Conservation (phyloP, 1,140 invertebrate genomes). For the Drosophila pseudoobscura region DNA sequence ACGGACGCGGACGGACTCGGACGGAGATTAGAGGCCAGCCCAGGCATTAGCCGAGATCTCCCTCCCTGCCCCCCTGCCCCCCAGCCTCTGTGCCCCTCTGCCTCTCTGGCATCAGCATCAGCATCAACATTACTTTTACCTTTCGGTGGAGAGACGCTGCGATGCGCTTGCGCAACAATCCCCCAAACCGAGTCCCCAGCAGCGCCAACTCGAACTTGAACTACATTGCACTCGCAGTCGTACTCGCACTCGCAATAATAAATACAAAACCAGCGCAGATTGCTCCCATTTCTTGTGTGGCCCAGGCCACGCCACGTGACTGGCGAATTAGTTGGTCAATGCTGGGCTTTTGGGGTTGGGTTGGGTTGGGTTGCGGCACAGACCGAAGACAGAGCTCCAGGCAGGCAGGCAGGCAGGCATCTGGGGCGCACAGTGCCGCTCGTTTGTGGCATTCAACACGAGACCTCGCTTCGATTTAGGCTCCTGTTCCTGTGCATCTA, state of each 20-base stretch:
- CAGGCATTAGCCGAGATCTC: not conserved
- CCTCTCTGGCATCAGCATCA: slow-evolving; percentile 9
- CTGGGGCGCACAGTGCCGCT: slow-evolving; percentile 59
- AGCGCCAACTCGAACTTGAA: slow-evolving; percentile 73
- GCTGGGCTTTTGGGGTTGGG: slow-evolving; percentile 18
- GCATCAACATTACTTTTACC: slow-evolving; percentile 27
- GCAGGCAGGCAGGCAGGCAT: slow-evolving; percentile 58
- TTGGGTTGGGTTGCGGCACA: slow-evolving; percentile 38
- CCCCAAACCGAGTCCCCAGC: slow-evolving; percentile 35
- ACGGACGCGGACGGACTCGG: slow-evolving; percentile 19
- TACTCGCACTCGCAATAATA: not conserved
- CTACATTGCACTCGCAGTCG: slow-evolving; percentile 57
- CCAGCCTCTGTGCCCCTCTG: too few relatives aligned
- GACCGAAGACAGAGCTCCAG: slow-evolving; percentile 59
- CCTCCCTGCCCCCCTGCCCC: too few relatives aligned
- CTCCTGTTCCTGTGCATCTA: not conserved
- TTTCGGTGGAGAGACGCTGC: slow-evolving; percentile 7
- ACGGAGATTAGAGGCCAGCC: slow-evolving; percentile 66
- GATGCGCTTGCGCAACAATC: slow-evolving; percentile 49
- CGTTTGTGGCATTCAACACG: slow-evolving; percentile 18
- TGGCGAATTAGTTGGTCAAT: slow-evolving; percentile 69
- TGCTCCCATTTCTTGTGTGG: slow-evolving; percentile 67
- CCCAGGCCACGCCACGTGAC: slow-evolving; percentile 69
- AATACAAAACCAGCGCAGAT: slow-evolving; percentile 48
- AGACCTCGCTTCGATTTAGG: not conserved